phyloP scores from a whole-genome alignment of 2,888 invertebrate species.

The Deladenus siricidicola region DNA sequence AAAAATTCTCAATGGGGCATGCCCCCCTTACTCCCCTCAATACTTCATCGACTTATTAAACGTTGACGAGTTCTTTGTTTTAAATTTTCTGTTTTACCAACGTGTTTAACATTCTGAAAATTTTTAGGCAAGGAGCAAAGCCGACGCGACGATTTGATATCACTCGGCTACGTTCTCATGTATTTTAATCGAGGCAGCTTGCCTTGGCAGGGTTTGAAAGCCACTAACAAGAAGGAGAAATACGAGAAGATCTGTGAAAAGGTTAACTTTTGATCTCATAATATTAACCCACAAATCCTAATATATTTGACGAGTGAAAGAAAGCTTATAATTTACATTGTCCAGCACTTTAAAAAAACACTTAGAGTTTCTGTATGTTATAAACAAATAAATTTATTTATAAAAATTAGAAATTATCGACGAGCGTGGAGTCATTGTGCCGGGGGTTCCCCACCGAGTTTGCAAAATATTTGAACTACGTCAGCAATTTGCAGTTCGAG shows the following conservation, averaged over 20 bases:
- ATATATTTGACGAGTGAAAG: too few relatives aligned
- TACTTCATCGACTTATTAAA: too few relatives aligned
- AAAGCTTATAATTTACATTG: too few relatives aligned
- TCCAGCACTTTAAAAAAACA: too few relatives aligned
- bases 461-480: slow-evolving; percentile 97
- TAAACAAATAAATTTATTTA: not conserved
- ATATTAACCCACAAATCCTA: too few relatives aligned
- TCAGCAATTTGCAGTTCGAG: slow-evolving; percentile 92
- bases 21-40: too few relatives aligned
- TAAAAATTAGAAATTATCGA: slow-evolving; percentile 77
- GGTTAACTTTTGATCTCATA: slow-evolving; percentile 32
- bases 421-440: slow-evolving; percentile 92
- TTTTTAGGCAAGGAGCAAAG: slow-evolving; percentile 59
- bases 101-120: too few relatives aligned
- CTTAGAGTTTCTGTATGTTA: too few relatives aligned
- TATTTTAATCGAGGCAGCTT: slow-evolving; percentile 86
- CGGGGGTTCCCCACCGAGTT: slow-evolving; percentile 99
- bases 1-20: too few relatives aligned
- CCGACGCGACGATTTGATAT: slow-evolving; percentile 88
- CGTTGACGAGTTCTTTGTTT: too few relatives aligned
- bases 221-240: slow-evolving; percentile 95
- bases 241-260: slow-evolving; percentile 99
- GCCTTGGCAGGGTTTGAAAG: slow-evolving; percentile 85
- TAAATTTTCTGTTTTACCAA: too few relatives aligned
- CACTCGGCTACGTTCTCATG: slow-evolving; percentile 96